phyloP scores from a whole-genome alignment of 1,140 invertebrate genomes.

The Achroia grisella region DNA sequence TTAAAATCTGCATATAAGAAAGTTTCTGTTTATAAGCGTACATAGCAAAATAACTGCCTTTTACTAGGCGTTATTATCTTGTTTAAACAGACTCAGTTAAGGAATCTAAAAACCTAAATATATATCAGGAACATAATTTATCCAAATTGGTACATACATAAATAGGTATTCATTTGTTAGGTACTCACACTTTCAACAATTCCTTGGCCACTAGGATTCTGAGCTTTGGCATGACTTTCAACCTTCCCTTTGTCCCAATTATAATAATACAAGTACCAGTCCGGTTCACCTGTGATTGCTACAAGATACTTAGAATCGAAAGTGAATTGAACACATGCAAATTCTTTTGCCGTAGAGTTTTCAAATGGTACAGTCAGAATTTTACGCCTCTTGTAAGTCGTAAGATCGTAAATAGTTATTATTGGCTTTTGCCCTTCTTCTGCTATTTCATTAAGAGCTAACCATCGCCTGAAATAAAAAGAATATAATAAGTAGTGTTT shows the following conservation, averaged over 20 bases:
- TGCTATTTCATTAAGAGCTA: slow-evolving; percentile 64
- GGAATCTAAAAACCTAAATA: too few relatives aligned
- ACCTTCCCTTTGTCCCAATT: slow-evolving; percentile 90
- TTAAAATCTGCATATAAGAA: too few relatives aligned
- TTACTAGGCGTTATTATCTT: too few relatives aligned
- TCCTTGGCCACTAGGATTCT: slow-evolving; percentile 76
- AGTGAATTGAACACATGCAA: slow-evolving; percentile 84
- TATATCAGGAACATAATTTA: too few relatives aligned
- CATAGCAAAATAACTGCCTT: too few relatives aligned
- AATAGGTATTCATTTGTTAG: too few relatives aligned
- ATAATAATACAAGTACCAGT: slow-evolving; percentile 87
- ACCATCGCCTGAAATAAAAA: slow-evolving; percentile 70
- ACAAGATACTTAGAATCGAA: slow-evolving; percentile 86
- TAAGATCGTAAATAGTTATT: slow-evolving; percentile 80
- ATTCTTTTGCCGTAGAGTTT: slow-evolving; percentile 73
- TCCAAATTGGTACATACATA: too few relatives aligned
- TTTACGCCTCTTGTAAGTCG: slow-evolving; percentile 76
- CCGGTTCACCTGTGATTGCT: slow-evolving; percentile 84
- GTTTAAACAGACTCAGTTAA: too few relatives aligned
- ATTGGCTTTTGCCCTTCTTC: slow-evolving; percentile 69
- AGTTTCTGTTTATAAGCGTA: too few relatives aligned
- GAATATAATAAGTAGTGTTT: too few relatives aligned
- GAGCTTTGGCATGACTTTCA: slow-evolving; percentile 82
- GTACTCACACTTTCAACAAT: slow-evolving; percentile 59
- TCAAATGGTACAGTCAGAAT: slow-evolving; percentile 76